Evolutionary conservation across 2,113 vertebrate species (phyloP), one percentile per base, ranked within the genome.

Genomic region (Proteles cristata): DNA sequence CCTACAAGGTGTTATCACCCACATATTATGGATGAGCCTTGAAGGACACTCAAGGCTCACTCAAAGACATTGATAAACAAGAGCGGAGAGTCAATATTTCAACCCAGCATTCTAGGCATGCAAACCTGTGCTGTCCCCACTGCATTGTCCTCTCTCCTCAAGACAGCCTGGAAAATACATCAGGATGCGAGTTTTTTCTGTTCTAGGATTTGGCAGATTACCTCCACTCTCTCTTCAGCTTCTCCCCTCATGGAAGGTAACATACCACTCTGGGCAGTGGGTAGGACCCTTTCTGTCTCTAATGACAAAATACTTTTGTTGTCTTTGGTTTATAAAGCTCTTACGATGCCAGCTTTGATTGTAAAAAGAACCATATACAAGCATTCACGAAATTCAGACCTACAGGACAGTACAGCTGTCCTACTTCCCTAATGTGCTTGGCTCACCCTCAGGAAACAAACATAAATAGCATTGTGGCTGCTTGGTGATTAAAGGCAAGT

Each of bases 391-490:
- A 85, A 83, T 81, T 65, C n/a, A 68, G 80, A 61, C 14, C 45
- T 61, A 76, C 4, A 88, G 66, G 55, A 90, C 55, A 50, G 35
- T 31, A 74, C 90, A 97, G 84, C 73, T 96, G 84, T 39, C 76
- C 79, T 61, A 16, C 23, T 80, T 95, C 77, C 82, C 84, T 80
- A 81, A 92, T 43, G 53, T 77, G 35, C 79, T 97, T 96, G 96
- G 94, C 91, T 94, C 66, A 39, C 77, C 79, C 50, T 98, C 86
- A 93, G 93, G 79, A 97, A 92, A 87, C 86, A 97, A 88, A 85
- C 94, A 96, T 68, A 94, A 85, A 89, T 73, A 94, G 80, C 89
- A 76, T 66, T 71, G 50, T 92, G 96, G 96, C 39, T 96, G 89
- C 66, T 39, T 69, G 92, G 87, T 96, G 73, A 97, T 97, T 96